Base-by-base conservation (phyloP, 1,140 invertebrate genomes). In the Globodera ellingtonae region DNA sequence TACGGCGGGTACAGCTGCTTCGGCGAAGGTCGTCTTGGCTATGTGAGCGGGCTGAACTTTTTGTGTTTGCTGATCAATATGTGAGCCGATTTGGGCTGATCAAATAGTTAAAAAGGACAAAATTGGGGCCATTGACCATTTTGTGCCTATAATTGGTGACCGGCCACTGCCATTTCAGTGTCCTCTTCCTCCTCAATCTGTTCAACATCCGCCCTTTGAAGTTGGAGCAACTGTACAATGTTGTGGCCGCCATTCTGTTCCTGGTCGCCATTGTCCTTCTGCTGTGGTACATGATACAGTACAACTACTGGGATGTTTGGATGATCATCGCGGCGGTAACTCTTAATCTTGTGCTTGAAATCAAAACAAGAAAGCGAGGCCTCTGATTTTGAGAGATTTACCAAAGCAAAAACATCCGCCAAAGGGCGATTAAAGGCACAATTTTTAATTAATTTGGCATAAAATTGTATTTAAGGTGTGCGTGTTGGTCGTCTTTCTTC, bases 151-250 rank as follows among this genome's bases (percentile, higher is more conserved):
- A 24, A 24, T 24, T 24, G 24, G 24, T 24, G 6, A 62, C 18
- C 18, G 56, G 13, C 15, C 18, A 13, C 83, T 69, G 59, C 84
- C 18, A 86, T 18, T 62, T 62, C 5, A 83, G 78, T 69, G 66
- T 86, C n/a, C 18, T 87, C 21, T 86, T 86, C 50, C n/a, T 86
- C n/a, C 72, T 86, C 13, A 85, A 85, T 65, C 47, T 86, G 35
- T 76, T 72, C 65, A 83, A 84, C 59, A 59, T 86, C 48, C 72
- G 67, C 46, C 50, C 81, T 9, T 62, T 59, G 21, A 79, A 69
- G 71, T 46, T 82, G 44, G 84, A 81, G 75, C 46, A 52, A 4
- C 15, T 70, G 13, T 75, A 70, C 84, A 82, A 85, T 71, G 44
- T 85, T n/a, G 69, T 85, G 21, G 77, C 72, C 18, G 59, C 83